A percentile compares a stretch with the other conserved stretches of the same genome.
phyloP scores from a whole-genome alignment of 92 coral and sea anemone genomes.

The Bergia sp. region DNA sequence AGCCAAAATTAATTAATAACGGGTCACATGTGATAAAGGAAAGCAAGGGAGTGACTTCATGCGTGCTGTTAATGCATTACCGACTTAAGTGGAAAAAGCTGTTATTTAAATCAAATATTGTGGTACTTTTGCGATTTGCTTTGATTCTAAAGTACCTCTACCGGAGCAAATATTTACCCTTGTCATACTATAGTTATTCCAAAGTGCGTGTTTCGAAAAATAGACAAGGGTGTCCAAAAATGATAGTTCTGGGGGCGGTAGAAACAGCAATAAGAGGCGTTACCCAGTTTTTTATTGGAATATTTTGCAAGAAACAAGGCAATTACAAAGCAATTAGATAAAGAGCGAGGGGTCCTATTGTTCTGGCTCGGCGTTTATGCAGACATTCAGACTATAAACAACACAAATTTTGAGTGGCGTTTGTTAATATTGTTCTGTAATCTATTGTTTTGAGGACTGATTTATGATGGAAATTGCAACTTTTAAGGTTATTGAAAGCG shows the following conservation, averaged over 20 bases:
- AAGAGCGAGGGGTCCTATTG: slow-evolving; percentile 57
- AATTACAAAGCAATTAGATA: slow-evolving; percentile 76
- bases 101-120: neutral
- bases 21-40: slow-evolving; percentile 52
- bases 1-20: slow-evolving; percentile 67
- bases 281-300: slow-evolving; percentile 59
- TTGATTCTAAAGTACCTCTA: neutral
- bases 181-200: neutral
- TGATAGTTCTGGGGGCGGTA: slow-evolving; percentile 24
- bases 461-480: slow-evolving; percentile 61
- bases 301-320: slow-evolving; percentile 64
- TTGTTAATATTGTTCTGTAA: slow-evolving; percentile 63
- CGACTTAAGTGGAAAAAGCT: slow-evolving; percentile 19
- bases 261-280: slow-evolving; percentile 14
- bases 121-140: neutral
- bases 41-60: slow-evolving; percentile 32
- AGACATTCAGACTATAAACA: slow-evolving; percentile 75
- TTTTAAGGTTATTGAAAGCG: slow-evolving; percentile 39
- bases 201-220: neutral
- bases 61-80: neutral
- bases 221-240: neutral
- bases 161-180: slow-evolving; percentile 13
- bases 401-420: slow-evolving; percentile 76
- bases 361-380: slow-evolving; percentile 71
- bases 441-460: slow-evolving; percentile 81